Base-by-base conservation (phyloP, 2,113 vertebrate species). In the Gambusia affinis region DNA sequence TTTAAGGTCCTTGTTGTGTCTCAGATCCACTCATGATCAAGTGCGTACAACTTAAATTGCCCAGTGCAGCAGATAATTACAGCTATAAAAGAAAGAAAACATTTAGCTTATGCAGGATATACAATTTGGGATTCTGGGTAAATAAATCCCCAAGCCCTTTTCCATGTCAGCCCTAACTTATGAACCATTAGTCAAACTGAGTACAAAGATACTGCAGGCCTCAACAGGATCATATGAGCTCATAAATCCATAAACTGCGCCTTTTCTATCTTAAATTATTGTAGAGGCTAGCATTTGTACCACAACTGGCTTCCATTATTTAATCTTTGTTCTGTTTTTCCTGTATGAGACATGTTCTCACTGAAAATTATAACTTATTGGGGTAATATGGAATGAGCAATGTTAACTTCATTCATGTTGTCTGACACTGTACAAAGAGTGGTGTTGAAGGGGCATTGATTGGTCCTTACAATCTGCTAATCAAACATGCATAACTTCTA, bases 251-350 rank as follows among this genome's bases (percentile, higher is more conserved):
- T 65, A 33, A 79, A 85, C 74, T 82, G 70, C 47, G 54, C 76
- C 78, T 87, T 88, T 84, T 85, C 87, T 84, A 80, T 81, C 69
- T 85, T 75, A 83, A 78, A 81, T 87, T 83, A 85, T 91, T 84
- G 86, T 67, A 37, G 72, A 67, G 64, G 81, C 68, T 69, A 72
- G 73, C 63, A 35, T 83, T 85, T 72, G 35, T 62, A 69, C 72
- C 72, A 62, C 14, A n/a, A n/a, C 54, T 60, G 68, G 29, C 61
- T 65, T 71, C 60, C 63, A 62, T 75, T 78, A 79, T 81, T 79
- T 69, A 76, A 54, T 79, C 42, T 14, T 19, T 57, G 44, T 64
- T 68, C 31, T 60, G 76, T 42, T 69, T 39, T 68, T 70, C 28
- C 65, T 66, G 0, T 61, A 65, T 81, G 67, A 63, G 72, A 84